Base-by-base conservation (phyloP, 2,888 invertebrate genomes). In the Rosalia funebris region DNA sequence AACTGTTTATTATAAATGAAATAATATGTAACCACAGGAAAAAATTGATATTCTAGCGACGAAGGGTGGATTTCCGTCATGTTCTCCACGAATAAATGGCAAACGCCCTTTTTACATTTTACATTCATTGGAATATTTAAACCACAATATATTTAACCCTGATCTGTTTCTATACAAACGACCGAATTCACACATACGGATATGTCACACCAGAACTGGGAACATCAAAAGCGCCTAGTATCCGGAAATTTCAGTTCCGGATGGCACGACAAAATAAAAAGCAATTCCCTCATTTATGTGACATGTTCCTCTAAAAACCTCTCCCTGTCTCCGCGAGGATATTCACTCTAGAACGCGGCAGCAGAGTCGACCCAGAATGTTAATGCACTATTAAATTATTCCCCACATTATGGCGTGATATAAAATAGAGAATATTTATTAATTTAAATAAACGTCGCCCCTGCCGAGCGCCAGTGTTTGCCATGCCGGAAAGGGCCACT, bases 381-480 rank as follows among this genome's bases (percentile, higher is more conserved):
- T 57, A 57, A 57, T 57, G 57, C 57, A 57, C 41, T 20, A 39
- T 48, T 57, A 57, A 57, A 57, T 57, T 57, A 57, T 57, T 57
- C 47, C n/a, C n/a, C 41, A 31, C 41, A 48, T 47, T 37, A 46
- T 36, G 17, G 56, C 19, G 41, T 4, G 16, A 57, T 57, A 57
- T 57, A 57, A 48, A 57, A 48, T 47, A 14, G 16, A n/a, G 57
- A 50, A 37, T 57, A 57, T 57, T 57, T 57, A 57, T 57, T 57
- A 57, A 57, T 57, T 57, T 47, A 50, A 57, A 57, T 44, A 50
- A 50, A 36, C 44, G 50, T 31, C 46, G 32, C 11, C 17, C 50
- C 11, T 36, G 20, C 46, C 32, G 50, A 50, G 19, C 32, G 42
- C 16, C 44, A 25, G 12, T 48, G 36, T 37, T 48, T 37, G 19